Percentiles rank a stretch among this genome's conserved stretches.
Evolutionary conservation across 2,113 vertebrate species (phyloP).

Genomic region (Addax nasomaculatus): DNA sequence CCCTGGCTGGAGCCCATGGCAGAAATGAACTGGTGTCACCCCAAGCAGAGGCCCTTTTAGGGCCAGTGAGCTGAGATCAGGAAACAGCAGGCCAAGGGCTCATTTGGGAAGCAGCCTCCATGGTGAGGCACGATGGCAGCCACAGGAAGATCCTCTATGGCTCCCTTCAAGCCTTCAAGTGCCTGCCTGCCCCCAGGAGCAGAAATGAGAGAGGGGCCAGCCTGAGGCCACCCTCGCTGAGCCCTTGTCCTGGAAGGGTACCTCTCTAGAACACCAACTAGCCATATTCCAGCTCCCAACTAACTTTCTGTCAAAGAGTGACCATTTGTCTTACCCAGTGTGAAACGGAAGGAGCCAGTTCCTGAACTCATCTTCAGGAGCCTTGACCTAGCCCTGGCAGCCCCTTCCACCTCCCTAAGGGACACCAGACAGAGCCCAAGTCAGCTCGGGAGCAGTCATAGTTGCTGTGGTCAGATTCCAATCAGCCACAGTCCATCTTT

Average conservation of each 20-base stretch:
- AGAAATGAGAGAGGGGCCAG: background rate
- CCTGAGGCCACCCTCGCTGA: background rate
- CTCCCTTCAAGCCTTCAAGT: background rate
- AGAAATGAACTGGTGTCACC: slow-evolving; percentile 18
- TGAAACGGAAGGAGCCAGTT: background rate
- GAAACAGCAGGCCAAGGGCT: background rate
- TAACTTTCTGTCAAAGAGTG: slow-evolving; percentile 13
- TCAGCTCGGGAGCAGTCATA: background rate
- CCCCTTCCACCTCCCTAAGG: background rate
- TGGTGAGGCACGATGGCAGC: background rate
- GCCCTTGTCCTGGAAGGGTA: background rate
- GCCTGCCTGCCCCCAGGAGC: background rate
- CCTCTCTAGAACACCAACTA: background rate
- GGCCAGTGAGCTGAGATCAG: background rate
- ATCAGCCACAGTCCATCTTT: background rate
- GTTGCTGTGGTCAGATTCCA: background rate
- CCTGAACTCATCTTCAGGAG: slow-evolving; percentile 9
- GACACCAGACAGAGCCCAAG: background rate
- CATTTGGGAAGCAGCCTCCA: slow-evolving; percentile 1
- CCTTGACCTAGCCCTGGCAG: background rate
- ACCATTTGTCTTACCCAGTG: background rate
- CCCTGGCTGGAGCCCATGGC: background rate
- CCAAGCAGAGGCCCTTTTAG: background rate
- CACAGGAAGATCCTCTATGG: background rate
- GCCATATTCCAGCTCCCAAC: background rate